Base-by-base conservation (phyloP, 2,113 vertebrate species). In the Forbesichthys agassizii region DNA sequence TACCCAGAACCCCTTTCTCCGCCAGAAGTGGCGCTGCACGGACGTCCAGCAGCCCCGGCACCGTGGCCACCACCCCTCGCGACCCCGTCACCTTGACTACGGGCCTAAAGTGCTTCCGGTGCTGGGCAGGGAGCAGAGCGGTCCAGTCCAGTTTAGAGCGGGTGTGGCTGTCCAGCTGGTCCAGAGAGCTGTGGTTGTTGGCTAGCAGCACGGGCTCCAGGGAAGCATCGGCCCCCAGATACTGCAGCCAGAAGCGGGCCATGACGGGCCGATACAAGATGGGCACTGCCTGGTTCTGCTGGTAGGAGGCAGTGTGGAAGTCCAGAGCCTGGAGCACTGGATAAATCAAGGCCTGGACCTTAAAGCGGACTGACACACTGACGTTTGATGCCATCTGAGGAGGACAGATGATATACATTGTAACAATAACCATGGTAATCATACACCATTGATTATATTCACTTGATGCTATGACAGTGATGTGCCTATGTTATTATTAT, bases 271-370 rank as follows among this genome's bases (percentile, higher is more conserved):
- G 88, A 53, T 95, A 90, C 1, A 98, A 92, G 83, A 99, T 93
- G 1, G 96, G 94, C n/a, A 93, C 87, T 11, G 94, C 87, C 78
- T 67, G 79, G 71, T 97, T 99, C 88, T 99, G 96, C 91, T 96
- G 96, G 70, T 98, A 96, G 2, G 96, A 98, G 0, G 98, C 91
- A 0, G 97, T 99, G 78, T 96, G 91, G 87, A 99, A 98, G 88
- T 99, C 97, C 3, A 99, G 91, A 0, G 95, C 93, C 83, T 99
- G 98, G 47, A 99, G 95, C 33, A 94, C 96, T 0, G 98, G 97
- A 52, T 99, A 98, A 71, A 99, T 93, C 73, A 99, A 73, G 47
- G 97, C 95, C 90, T 99, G 98, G 27, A 93, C 78, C 73, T 96
- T 98, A 3, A 95, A 93, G 69, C 86, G 93, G 64, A 85, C 67